Evolutionary conservation across 2,888 invertebrate genomes (phyloP), one percentile per base, ranked within the genome.

Genomic region (Rugalucina vietnamica): DNA sequence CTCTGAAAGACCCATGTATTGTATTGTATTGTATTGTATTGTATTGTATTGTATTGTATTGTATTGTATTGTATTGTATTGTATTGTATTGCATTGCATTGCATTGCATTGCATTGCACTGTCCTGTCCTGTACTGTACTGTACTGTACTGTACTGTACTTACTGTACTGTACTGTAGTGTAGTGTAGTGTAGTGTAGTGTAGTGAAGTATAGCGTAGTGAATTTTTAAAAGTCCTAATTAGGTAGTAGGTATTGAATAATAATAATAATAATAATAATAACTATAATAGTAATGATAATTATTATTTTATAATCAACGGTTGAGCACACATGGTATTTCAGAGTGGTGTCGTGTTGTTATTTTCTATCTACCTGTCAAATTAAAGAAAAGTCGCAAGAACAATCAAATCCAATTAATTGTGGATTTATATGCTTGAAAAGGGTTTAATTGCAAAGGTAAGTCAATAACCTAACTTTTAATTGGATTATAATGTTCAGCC

Each of bases 21-120:
- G 74, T 74, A 60, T 60, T 79, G 49, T 65, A 43, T 39, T 79
- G 32, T 65, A 74, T 74, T 57, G 69, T 74, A 79, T 65, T 79
- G 79, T 74, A 74, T 69, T 79, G 65, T 43, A 79, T 74, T 79
- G 73, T 43, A 79, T 79, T 79, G n/a, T n/a, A n/a, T n/a, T n/a
- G n/a, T n/a, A n/a, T 43, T 43, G 43, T 43, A 43, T 43, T 43
- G 43, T 43, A 43, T 43, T 43, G 43, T 43, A 43, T 43, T 43
- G 43, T 43, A 43, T 43, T 43, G 43, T 43, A 43, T 43, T 43
- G 43, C 43, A 43, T 43, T 43, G 43, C 43, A 43, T 43, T 43
- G 43, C 43, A 43, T 43, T 43, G 43, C 43, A 43, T 43, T 43
- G 43, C 43, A 43, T 43, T 43, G 43, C 43, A 43, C 18, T 43